phyloP scores from a whole-genome alignment of 2,113 vertebrate species.

The Tachycineta bicolor region DNA sequence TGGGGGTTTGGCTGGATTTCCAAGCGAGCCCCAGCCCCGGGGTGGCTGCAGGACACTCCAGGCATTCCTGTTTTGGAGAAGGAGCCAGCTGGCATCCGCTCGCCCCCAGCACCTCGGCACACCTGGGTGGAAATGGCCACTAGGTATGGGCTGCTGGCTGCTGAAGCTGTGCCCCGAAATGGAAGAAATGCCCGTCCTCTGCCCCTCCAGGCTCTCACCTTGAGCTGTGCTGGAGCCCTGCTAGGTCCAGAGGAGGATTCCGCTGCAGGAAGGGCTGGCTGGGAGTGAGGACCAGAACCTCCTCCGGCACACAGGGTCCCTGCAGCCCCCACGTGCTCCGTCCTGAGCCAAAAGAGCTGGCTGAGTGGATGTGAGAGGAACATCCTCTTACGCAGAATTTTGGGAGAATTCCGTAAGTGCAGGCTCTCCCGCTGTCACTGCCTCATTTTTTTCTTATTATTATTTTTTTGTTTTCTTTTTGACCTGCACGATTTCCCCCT shows the following conservation, averaged over 20 bases:
- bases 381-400: neutral
- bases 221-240: neutral
- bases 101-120: rapidly evolving
- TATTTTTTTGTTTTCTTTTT: neutral
- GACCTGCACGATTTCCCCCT: neutral
- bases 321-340: rapidly evolving
- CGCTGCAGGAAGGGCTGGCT: rapidly evolving
- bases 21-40: neutral
- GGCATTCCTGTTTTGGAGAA: rapidly evolving
- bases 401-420: neutral
- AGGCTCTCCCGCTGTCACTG: neutral
- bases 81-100: neutral
- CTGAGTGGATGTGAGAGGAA: neutral
- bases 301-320: rapidly evolving
- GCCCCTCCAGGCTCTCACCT: neutral
- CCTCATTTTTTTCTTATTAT: neutral
- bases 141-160: rapidly evolving
- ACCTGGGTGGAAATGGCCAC: neutral
- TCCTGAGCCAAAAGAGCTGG: rapidly evolving
- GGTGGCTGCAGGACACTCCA: neutral
- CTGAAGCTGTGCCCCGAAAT: neutral
- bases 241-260: neutral
- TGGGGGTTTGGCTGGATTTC: neutral
- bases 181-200: neutral
- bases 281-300: neutral